Evolutionary conservation across 1,140 invertebrate species (phyloP).

Genomic region (Anthonomus grandis): DNA sequence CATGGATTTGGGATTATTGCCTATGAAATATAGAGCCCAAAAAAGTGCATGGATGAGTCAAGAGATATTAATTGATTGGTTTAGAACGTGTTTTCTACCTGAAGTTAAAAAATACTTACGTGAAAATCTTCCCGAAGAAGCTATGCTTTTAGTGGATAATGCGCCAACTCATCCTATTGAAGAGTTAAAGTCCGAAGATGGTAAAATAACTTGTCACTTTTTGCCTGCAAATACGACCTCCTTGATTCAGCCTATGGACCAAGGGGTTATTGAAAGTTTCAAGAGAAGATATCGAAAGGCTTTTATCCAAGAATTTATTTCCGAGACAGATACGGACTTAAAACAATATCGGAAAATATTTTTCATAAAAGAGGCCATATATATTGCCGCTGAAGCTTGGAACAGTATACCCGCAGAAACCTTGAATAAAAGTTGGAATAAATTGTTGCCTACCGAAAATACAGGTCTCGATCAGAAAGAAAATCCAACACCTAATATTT

Average conservation of each 20-base stretch:
- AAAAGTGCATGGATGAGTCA: conserved; percentile 36
- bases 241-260: conserved; percentile 52
- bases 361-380: neutral
- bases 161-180: conserved; percentile 46
- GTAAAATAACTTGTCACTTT: conserved; percentile 47
- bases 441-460: neutral
- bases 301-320: conserved; percentile 1
- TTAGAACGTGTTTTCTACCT: conserved; percentile 37
- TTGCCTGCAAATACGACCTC: conserved; percentile 51
- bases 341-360: neutral
- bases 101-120: conserved; percentile 31
- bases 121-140: conserved; percentile 44
- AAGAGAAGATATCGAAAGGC: conserved; percentile 40
- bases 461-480: neutral
- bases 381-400: neutral
- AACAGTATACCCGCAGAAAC: conserved; percentile 5
- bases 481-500: neutral
- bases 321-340: neutral
- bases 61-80: conserved; percentile 40
- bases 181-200: conserved; percentile 38
- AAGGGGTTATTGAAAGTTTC: conserved; percentile 48
- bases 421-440: neutral
- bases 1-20: neutral
- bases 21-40: conserved; percentile 13
- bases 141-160: conserved; percentile 51